These are phyloP conservation scores for Halcyon chelicuti DNA, from an alignment of 2,797 vertebrate species.

Conservation along the genomic window DNA sequence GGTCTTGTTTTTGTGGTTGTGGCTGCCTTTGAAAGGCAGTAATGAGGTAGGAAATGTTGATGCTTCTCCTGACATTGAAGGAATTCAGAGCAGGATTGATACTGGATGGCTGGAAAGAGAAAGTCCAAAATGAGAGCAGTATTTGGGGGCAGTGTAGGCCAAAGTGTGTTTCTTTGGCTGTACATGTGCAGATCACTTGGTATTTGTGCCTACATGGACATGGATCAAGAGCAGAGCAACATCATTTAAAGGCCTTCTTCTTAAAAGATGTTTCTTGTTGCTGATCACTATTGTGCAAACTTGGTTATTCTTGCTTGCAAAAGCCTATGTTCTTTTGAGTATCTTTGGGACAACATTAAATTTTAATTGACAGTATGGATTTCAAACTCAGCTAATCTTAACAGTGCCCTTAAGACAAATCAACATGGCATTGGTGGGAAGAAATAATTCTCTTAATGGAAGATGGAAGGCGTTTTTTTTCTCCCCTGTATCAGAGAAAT, in stretches of 20 bases:
- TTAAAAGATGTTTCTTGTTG: neutral
- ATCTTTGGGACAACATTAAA: neutral
- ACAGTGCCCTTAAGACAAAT: slow-evolving; percentile 6
- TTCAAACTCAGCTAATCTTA: neutral
- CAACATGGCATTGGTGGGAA: neutral
- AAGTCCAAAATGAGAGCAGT: neutral
- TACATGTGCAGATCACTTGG: fast-evolving
- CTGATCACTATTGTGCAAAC: neutral
- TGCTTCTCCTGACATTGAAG: neutral
- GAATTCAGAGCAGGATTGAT: neutral
- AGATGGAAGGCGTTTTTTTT: neutral
- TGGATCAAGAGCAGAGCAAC: neutral
- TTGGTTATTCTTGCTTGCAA: neutral
- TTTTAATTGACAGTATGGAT: neutral
- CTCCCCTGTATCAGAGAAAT: neutral
- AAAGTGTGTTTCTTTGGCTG: neutral
- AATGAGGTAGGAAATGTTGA: slow-evolving; percentile 20
- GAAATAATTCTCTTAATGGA: slow-evolving; percentile 4
- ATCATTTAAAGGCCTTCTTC: neutral
- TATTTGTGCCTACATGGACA: neutral
- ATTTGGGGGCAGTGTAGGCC: neutral
- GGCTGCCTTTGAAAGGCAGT: slow-evolving; percentile 22
- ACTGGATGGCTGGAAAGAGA: neutral
- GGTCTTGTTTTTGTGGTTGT: neutral
- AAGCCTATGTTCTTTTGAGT: neutral